Evolutionary conservation across 2,797 vertebrate genomes (phyloP), one percentile per base, ranked within the genome.

Genomic region (Prunella strophiata): DNA sequence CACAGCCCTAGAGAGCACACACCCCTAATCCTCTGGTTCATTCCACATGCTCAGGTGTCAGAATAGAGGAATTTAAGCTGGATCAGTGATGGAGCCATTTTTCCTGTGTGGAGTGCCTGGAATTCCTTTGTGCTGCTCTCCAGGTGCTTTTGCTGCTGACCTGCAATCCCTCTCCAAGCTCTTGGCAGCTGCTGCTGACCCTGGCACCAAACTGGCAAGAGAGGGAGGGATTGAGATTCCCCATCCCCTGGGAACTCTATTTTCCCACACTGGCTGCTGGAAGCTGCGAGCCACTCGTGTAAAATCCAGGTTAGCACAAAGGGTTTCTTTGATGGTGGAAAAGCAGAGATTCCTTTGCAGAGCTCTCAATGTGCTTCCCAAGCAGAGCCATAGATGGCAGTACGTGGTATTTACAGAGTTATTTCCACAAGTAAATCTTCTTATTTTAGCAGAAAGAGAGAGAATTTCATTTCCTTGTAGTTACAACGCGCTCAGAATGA

Each of bases 331-430:
- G 75, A 5, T 1, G 40, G 9, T 72, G 54, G 38, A 48, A 88
- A 91, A 95, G 34, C 70, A 66, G 73, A 26, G 73, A 26, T 78
- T 61, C 50, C 9, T 62, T 43, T 2, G 25, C 91, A 18, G 71
- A 20, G 65, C 78, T 93, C 23, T 8, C 72, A 48, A 10, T 91
- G 95, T 66, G 47, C 75, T 96, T 95, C 93, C 90, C 50, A 2
- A 52, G 88, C 71, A 81, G 91, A 84, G 93, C 96, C 67, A 76
- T 96, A 96, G 96, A 94, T 96, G 96, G 96, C 96, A 96, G 85
- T 88, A 94, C 20, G 70, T 80, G 25, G 94, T 92, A 91, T 94
- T 96, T 96, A 83, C 89, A 47, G 87, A 96, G 68, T 78, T 85
- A 67, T 84, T 94, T 94, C 78, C 74, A 58, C 57, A 17, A 91